These are phyloP conservation scores for Bradypodion ventrale DNA, from an alignment of 2,797 vertebrate genomes.

Conservation along the genomic window DNA sequence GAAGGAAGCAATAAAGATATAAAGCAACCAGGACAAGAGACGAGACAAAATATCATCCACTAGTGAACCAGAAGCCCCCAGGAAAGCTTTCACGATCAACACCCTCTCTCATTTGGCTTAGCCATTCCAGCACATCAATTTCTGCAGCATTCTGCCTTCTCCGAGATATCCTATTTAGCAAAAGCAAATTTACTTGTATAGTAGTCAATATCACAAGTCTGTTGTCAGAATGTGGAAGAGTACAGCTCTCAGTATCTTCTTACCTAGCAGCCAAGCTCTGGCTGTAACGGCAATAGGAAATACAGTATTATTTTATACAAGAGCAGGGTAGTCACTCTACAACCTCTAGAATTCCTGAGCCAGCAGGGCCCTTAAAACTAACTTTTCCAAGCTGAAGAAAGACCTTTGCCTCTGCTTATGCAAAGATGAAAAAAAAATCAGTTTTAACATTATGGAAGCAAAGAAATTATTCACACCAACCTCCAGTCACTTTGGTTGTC, in stretches of 20 bases:
- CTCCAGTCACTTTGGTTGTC: not conserved
- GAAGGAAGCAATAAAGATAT: not conserved
- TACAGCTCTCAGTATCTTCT: not conserved
- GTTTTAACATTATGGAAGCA: not conserved
- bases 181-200: not conserved
- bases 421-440: not conserved
- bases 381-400: not conserved
- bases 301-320: too few species aligned
- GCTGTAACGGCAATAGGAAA: too few species aligned
- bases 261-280: too few species aligned
- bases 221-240: not conserved
- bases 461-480: not conserved
- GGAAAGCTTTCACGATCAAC: not conserved
- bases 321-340: too few species aligned
- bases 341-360: too few species aligned
- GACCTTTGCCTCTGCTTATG: not conserved
- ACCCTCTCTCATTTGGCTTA: not conserved
- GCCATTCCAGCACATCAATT: not conserved
- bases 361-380: not conserved
- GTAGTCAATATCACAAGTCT: not conserved
- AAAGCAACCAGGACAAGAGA: not conserved
- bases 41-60: not conserved
- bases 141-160: not conserved
- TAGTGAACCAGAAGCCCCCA: not conserved
- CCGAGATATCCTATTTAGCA: not conserved